Evolutionary conservation across 2,113 vertebrate species (phyloP).

Genomic region (Mormoops blainvillei): DNA sequence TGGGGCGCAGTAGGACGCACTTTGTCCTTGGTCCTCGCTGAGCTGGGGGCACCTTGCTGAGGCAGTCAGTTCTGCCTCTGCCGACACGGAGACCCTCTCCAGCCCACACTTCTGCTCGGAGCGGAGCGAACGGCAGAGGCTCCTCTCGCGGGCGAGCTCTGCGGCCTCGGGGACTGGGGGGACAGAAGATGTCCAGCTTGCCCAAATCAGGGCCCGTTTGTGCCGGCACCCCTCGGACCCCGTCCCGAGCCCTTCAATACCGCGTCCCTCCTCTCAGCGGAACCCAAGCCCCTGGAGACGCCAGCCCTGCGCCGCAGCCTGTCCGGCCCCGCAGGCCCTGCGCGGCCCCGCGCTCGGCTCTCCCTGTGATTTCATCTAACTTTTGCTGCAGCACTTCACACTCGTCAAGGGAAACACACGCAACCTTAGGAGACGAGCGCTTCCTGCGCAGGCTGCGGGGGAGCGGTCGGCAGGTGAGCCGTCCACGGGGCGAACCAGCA

Average conservation of each 20-base stretch:
- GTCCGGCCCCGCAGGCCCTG: not conserved
- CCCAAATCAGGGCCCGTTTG: not conserved
- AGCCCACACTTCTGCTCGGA: accelerated
- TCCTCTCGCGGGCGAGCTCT: not conserved
- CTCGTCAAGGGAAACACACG: not conserved
- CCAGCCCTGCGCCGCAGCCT: not conserved
- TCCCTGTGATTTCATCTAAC: not conserved
- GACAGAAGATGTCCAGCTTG: accelerated
- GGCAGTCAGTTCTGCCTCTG: not conserved
- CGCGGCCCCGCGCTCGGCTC: accelerated
- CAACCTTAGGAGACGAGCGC: not conserved
- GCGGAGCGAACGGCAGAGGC: not conserved
- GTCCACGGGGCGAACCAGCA: accelerated
- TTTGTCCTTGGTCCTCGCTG: not conserved
- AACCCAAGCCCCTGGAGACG: not conserved
- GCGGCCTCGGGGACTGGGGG: accelerated
- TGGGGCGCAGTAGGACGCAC: accelerated
- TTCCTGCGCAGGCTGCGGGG: not conserved
- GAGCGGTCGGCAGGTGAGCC: too few species aligned
- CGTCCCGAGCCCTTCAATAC: accelerated
- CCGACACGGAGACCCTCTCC: not conserved
- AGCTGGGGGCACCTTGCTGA: accelerated
- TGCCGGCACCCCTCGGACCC: accelerated
- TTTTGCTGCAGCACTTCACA: not conserved
- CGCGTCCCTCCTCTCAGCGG: not conserved